Evolutionary conservation across 2,113 vertebrate species (phyloP).

Genomic region (Vidua chalybeata): DNA sequence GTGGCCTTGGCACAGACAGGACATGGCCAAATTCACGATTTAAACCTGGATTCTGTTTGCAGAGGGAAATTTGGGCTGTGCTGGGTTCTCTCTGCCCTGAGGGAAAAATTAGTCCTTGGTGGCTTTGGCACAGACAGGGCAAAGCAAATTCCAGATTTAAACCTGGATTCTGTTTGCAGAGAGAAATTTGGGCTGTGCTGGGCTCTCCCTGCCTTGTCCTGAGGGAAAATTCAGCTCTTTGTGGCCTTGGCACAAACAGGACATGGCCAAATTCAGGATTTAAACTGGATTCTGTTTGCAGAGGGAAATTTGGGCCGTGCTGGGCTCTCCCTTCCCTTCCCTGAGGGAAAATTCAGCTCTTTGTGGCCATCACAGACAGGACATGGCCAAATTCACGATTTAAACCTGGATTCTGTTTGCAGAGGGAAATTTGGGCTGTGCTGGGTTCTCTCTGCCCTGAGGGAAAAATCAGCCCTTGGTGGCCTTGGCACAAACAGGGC

Average conservation of each 20-base stretch:
- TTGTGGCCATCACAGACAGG: background rate
- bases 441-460: background rate
- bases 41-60: background rate
- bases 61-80: background rate
- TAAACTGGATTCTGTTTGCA: background rate
- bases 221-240: background rate
- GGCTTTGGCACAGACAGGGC: background rate
- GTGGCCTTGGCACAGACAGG: background rate
- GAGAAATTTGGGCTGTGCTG: background rate
- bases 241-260: background rate
- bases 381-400: no score
- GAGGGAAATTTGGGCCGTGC: background rate
- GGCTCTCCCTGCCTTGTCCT: background rate
- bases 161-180: no score
- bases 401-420: background rate
- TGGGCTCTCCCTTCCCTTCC: background rate
- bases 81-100: background rate
- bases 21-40: no score
- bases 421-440: background rate
- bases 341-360: background rate
- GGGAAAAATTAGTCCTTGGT: background rate
- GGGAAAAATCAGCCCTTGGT: background rate
- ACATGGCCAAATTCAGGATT: background rate
- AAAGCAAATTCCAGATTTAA: no score
- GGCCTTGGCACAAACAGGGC: background rate